Conservation (phyloP, 1,140 invertebrate genomes). For the Trialeurodes vaporariorum region DNA sequence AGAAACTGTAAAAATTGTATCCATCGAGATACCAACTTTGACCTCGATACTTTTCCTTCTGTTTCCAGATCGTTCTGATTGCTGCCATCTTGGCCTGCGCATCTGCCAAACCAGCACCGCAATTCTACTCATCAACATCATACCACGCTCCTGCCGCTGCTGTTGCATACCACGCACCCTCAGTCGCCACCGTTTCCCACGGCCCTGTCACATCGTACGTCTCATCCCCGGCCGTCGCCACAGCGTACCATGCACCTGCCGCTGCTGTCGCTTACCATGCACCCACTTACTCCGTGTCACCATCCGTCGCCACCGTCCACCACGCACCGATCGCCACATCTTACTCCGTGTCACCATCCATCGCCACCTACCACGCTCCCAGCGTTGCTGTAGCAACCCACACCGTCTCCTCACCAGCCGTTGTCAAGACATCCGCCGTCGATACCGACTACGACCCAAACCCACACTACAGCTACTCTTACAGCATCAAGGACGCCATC, state of each 20-base stretch:
- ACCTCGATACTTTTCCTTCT: neutral
- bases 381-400: neutral
- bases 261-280: neutral
- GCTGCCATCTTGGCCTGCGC: neutral
- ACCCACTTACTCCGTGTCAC: neutral
- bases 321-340: neutral
- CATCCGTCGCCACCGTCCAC: neutral
- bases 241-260: neutral
- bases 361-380: neutral
- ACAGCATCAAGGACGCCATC: slow-evolving; percentile 38
- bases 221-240: neutral
- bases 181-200: neutral
- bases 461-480: slow-evolving; percentile 40
- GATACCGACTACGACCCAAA: slow-evolving; percentile 22
- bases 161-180: neutral
- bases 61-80: neutral
- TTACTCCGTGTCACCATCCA: neutral
- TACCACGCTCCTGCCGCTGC: neutral
- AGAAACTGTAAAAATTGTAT: too few relatives aligned
- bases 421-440: slow-evolving; percentile 7
- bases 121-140: neutral
- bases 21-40: too few relatives aligned
- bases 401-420: slow-evolving; percentile 9
- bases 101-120: neutral
- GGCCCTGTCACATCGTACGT: neutral